A percentile compares a stretch with the other conserved stretches of the same genome.
phyloP scores from a whole-genome alignment of 2,113 vertebrate species.

The Bostrychus sinensis region DNA sequence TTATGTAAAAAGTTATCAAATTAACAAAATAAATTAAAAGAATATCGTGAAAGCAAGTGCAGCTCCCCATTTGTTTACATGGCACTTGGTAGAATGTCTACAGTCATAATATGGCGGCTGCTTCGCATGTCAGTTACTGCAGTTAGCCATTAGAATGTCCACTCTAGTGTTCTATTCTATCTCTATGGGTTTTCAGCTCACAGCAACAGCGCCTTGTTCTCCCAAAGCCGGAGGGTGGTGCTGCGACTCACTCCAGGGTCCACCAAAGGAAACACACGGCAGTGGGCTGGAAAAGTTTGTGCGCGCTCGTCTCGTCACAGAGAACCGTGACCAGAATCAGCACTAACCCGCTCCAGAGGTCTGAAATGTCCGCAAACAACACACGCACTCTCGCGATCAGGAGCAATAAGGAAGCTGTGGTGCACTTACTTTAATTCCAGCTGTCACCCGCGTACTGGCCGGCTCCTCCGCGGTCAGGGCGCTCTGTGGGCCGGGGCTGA shows the following conservation, averaged over 20 bases:
- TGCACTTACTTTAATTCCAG: slow-evolving; percentile 52
- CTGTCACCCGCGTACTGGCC: slow-evolving; percentile 45
- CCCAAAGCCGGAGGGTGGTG: slow-evolving; percentile 33
- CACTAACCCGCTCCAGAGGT: not conserved
- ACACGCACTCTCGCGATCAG: not conserved
- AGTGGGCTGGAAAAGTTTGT: slow-evolving; percentile 50
- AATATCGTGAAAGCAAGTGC: too few relatives aligned
- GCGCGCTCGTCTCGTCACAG: slow-evolving; percentile 19
- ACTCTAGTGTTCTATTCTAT: too few relatives aligned
- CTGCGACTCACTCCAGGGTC: slow-evolving; percentile 18
- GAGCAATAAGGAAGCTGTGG: slow-evolving; percentile 13
- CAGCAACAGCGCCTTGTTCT: slow-evolving; percentile 51
- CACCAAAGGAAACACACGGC: not conserved
- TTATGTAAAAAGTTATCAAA: too few relatives aligned
- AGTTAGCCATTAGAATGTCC: too few relatives aligned
- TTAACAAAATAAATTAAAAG: too few relatives aligned
- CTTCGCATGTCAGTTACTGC: too few relatives aligned
- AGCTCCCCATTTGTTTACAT: too few relatives aligned
- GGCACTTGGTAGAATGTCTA: too few relatives aligned
- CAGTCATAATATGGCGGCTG: too few relatives aligned
- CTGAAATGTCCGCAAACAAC: not conserved
- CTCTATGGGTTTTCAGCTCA: too few relatives aligned
- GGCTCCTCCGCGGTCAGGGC: slow-evolving; percentile 33
- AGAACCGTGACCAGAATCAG: slow-evolving; percentile 2
- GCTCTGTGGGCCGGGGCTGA: slow-evolving; percentile 35